Conservation (phyloP, 1,140 invertebrate species). For the Cepaea nemoralis region DNA sequence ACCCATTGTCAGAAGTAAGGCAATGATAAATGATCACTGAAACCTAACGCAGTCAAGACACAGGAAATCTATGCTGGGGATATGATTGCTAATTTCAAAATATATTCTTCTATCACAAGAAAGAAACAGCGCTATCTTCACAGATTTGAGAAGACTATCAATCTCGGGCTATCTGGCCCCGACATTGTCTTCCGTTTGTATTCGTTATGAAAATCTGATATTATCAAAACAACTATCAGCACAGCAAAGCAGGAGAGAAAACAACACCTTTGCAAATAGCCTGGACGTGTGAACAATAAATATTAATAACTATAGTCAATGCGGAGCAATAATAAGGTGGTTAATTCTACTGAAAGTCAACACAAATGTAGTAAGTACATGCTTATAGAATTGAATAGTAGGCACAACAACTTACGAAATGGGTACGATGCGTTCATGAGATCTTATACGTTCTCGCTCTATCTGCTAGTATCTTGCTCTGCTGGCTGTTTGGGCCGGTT, state of each 20-base stretch:
- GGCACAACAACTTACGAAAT: slow-evolving; percentile 15
- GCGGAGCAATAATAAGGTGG: neutral
- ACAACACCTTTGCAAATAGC: neutral
- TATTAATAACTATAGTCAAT: neutral
- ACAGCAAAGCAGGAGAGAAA: neutral
- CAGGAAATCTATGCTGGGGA: neutral
- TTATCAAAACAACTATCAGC: neutral
- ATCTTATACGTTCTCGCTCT: slow-evolving; percentile 11
- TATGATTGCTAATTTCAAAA: neutral
- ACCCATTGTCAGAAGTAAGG: neutral
- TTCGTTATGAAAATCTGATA: neutral
- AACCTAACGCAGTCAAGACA: neutral
- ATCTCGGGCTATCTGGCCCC: neutral
- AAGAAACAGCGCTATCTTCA: neutral
- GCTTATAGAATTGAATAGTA: neutral
- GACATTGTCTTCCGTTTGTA: neutral
- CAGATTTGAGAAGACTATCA: neutral
- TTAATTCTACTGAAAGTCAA: neutral
- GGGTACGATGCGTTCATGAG: neutral
- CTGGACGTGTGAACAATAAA: neutral
- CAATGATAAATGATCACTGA: neutral
- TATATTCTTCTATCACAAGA: neutral
- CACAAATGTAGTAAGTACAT: neutral
- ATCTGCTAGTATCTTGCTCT: slow-evolving; percentile 12
- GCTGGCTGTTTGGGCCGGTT: slow-evolving; percentile 14